A percentile compares a stretch with the other conserved stretches of the same genome.
phyloP scores from a whole-genome alignment of 1,140 invertebrate species.

The Zophobas atratus region DNA sequence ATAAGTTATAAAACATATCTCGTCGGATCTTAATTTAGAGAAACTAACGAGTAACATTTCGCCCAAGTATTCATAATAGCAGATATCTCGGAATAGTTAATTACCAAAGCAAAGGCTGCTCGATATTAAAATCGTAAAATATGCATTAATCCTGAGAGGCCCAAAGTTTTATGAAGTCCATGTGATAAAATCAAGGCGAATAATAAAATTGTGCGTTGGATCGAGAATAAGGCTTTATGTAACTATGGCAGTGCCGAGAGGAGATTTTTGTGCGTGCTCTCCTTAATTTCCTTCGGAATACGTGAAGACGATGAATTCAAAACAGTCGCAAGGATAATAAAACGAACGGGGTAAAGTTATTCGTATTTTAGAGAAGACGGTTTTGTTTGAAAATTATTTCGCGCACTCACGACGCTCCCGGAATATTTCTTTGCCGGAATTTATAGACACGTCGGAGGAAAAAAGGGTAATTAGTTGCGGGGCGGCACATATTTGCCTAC shows the following conservation, averaged over 20 bases:
- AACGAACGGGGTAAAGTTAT: conserved; percentile 49
- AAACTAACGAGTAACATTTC: conserved; percentile 52
- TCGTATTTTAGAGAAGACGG: conserved; percentile 6
- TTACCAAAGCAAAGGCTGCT: conserved; percentile 56
- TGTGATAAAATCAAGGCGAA: conserved; percentile 59
- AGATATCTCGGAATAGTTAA: conserved; percentile 58
- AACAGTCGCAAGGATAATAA: conserved; percentile 51
- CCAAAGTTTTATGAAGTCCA: conserved; percentile 63
- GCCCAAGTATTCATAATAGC: conserved; percentile 53
- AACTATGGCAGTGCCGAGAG: conserved; percentile 42
- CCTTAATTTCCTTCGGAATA: conserved; percentile 58
- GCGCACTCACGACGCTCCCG: not conserved
- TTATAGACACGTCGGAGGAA: not conserved
- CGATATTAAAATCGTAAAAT: conserved; percentile 61
- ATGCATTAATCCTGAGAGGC: conserved; percentile 61
- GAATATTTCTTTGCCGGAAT: not conserved
- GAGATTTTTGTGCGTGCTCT: conserved; percentile 59
- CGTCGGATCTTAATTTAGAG: conserved; percentile 54
- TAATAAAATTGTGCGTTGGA: conserved; percentile 59
- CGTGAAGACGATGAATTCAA: conserved; percentile 56
- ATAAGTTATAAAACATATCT: conserved; percentile 43
- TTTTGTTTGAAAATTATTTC: conserved; percentile 37
- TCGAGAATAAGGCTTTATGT: conserved; percentile 52
- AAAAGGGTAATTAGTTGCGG: conserved; percentile 15
- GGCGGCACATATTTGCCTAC: conserved; percentile 29